Base-by-base conservation (phyloP, 1,140 invertebrate genomes). In the Oppia nitens region DNA sequence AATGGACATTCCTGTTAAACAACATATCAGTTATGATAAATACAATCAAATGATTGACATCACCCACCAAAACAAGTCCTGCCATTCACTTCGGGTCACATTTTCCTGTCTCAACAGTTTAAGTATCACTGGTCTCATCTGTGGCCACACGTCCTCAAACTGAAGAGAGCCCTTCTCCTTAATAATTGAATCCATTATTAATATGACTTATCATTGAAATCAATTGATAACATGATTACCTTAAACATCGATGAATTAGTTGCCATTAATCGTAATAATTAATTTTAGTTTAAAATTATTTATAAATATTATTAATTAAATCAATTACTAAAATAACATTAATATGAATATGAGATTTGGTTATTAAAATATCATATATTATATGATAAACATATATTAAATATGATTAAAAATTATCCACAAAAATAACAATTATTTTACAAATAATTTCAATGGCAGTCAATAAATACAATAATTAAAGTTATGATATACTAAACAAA, bases 101-200 rank as follows among this genome's bases (percentile, higher is more conserved):
- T 85, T 77, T 69, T 96, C 89, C 73, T 96, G 92, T 65, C 89
- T 83, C 40, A 97, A 73, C 29, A 95, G 72, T 73, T 95, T 94
- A 51, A 94, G 72, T 47, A 97, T 89, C 64, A 88, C 89, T 11
- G 87, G 88, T 63, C 87, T 78, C 83, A 97, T 96, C 60, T 77
- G 77, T 51, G 89, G 89, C 92, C 92, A 98, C 81, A 91, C 85
- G 63, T 92, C 87, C 72, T 95, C 88, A 75, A 95, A 96, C 32
- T 40, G 32, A 40, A 40, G 32, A 6, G 32, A 40, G 17, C 32
- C 32, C 32, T 40, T 40, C 17, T 40, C 32, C 32, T 40, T 9
- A 40, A 9, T 17, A 40, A 40, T 9, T 40, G 6, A 40, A 40
- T 40, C 17, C 32, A 40, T 40, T 9, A 40, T 40, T 9, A 40